Percentiles rank a stretch among this genome's conserved stretches.
Evolutionary conservation across 2,888 invertebrate species (phyloP).

Genomic region (Acleris literana): DNA sequence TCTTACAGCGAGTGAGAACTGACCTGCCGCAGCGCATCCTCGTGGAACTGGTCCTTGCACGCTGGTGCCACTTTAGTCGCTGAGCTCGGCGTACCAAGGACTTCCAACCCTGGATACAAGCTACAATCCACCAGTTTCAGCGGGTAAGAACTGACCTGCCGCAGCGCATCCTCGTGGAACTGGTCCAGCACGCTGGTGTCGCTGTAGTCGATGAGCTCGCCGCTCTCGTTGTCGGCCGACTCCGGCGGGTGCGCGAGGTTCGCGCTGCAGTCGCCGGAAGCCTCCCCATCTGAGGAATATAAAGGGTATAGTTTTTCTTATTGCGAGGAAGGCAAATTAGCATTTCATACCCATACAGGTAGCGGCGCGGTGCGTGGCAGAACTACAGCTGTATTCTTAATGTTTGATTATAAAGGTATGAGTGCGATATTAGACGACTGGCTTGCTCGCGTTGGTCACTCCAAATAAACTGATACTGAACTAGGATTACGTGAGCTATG

Average conservation of each 20-base stretch:
- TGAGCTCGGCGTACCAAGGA: conserved; percentile 70
- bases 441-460: too few species aligned
- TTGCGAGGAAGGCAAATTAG: too few species aligned
- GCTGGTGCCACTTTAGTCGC: conserved; percentile 84
- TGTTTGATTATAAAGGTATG: too few species aligned
- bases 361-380: too few species aligned
- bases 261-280: conserved; percentile 64
- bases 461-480: too few species aligned
- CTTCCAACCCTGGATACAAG: too few species aligned
- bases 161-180: conserved; percentile 90
- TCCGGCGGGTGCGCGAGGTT: conserved; percentile 63
- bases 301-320: background rate
- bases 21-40: too few species aligned
- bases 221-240: conserved; percentile 62
- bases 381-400: too few species aligned
- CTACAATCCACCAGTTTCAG: background rate
- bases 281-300: conserved; percentile 57
- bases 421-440: too few species aligned
- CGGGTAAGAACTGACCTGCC: conserved; percentile 75
- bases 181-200: conserved; percentile 86
- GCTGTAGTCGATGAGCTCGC: conserved; percentile 83
- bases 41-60: conserved; percentile 88
- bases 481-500: conserved; percentile 43
- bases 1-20: background rate
- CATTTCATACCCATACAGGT: too few species aligned